Evolutionary conservation across 2,797 vertebrate species (phyloP).

Genomic region (Pseudochaenichthys georgianus): DNA sequence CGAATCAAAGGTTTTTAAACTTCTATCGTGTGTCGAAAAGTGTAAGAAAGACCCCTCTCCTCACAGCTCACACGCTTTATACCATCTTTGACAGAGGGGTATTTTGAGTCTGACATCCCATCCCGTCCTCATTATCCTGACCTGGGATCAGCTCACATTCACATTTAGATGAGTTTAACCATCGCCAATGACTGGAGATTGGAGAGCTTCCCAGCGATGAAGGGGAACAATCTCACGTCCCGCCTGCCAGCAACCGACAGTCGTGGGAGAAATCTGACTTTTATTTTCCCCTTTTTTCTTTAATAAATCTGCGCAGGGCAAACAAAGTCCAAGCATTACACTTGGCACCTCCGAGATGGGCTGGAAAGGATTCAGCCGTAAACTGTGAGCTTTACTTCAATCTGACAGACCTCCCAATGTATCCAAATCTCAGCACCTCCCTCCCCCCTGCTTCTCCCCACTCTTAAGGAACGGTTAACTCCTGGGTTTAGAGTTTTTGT

Average conservation of each 20-base stretch:
- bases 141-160: constrained; percentile 23
- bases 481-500: constrained; percentile 38
- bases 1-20: neutral
- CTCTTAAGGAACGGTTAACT: constrained; percentile 33
- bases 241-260: constrained; percentile 34
- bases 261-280: constrained; percentile 30
- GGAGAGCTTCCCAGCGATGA: constrained; percentile 20
- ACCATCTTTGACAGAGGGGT: neutral
- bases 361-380: constrained; percentile 48
- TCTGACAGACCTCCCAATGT: constrained; percentile 41
- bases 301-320: constrained; percentile 41
- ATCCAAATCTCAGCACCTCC: constrained; percentile 16
- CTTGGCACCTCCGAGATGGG: constrained; percentile 28
- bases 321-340: constrained; percentile 47
- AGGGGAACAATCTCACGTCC: constrained; percentile 31
- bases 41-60: neutral
- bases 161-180: constrained; percentile 19
- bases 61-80: neutral
- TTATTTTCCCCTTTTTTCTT: constrained; percentile 24
- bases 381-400: constrained; percentile 51
- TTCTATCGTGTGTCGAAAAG: neutral
- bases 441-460: neutral
- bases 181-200: constrained; percentile 12
- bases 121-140: constrained; percentile 22
- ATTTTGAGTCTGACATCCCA: neutral